A percentile compares a stretch with the other conserved stretches of the same genome.
Evolutionary conservation across 2,888 invertebrate genomes (phyloP).

Genomic region (Automeris io): DNA sequence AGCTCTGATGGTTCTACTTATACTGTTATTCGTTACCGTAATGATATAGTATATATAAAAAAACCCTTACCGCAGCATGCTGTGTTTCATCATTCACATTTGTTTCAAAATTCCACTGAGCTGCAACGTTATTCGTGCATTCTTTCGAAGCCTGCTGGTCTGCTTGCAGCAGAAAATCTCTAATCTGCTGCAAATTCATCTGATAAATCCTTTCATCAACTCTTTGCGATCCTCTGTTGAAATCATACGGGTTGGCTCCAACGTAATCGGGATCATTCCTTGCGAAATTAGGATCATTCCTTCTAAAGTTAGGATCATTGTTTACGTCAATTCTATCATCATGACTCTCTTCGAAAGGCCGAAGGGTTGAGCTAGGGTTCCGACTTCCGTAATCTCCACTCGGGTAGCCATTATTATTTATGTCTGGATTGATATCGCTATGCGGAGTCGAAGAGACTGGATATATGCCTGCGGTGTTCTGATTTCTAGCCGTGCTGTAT

Average conservation of each 20-base stretch:
- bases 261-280: conserved; percentile 62
- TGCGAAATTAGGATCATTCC: conserved; percentile 72
- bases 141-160: conserved; percentile 87
- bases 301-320: conserved; percentile 63
- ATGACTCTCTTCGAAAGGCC: conserved; percentile 49
- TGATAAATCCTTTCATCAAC: conserved; percentile 62
- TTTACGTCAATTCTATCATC: conserved; percentile 67
- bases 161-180: conserved; percentile 80
- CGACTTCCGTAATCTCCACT: conserved; percentile 46
- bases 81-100: conserved; percentile 90
- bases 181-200: conserved; percentile 63
- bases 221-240: conserved; percentile 51
- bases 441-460: conserved; percentile 58
- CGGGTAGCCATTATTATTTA: conserved; percentile 66
- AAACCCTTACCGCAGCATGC: conserved; percentile 85
- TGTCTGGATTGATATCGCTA: conserved; percentile 59
- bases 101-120: conserved; percentile 93
- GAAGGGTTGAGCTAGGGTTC: conserved; percentile 44
- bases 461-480: conserved; percentile 40
- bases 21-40: no score
- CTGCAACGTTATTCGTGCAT: conserved; percentile 90
- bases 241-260: conserved; percentile 61
- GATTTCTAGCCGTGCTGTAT: conserved; percentile 45
- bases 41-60: neutral
- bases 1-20: no score